Evolutionary conservation across 1,140 invertebrate genomes (phyloP), one percentile per base, ranked within the genome.

Genomic region (Drosophila dunni): DNA sequence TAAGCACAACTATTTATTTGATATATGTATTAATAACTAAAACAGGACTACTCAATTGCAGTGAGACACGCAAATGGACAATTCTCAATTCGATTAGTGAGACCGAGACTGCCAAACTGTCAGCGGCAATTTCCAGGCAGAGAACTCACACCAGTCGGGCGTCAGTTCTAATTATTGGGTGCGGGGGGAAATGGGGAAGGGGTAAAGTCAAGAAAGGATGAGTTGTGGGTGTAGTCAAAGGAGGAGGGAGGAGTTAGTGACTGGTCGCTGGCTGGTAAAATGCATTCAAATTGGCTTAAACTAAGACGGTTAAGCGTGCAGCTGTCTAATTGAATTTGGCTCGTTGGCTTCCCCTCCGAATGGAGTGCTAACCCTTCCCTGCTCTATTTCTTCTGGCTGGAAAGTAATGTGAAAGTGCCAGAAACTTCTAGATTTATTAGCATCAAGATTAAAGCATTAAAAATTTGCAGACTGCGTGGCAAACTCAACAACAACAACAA

Each of bases 391-490:
- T 64, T 72, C 72, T 76, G 29, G 46, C 34, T 45, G 38, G 53
- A 69, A 89, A 77, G 86, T 86, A 91, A 90, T 81, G 90, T 71
- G 67, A 65, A 91, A 91, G 85, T 84, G 82, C 77, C 75, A 86
- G 81, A 71, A 91, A 91, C 90, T 91, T 91, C 90, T 90, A 91
- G 90, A 91, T 91, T 91, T 91, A 91, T 91, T 91, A 91, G 90
- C 86, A 91, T 91, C 90, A 91, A 91, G 90, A 91, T 91, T 91
- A 91, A 90, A 90, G 90, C 90, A 91, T 91, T 91, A 91, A 91
- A 88, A 88, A 90, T 75, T 79, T 84, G 51, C 84, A 89, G 78
- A 89, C 84, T 89, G 76, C 70, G 69, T 83, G 72, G 65, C 75
- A 70, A 48, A 79, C 72, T 69, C 68, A 74, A 56, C 60, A 66